Evolutionary conservation across 2,888 invertebrate species (phyloP).

Genomic region (Timema podura): DNA sequence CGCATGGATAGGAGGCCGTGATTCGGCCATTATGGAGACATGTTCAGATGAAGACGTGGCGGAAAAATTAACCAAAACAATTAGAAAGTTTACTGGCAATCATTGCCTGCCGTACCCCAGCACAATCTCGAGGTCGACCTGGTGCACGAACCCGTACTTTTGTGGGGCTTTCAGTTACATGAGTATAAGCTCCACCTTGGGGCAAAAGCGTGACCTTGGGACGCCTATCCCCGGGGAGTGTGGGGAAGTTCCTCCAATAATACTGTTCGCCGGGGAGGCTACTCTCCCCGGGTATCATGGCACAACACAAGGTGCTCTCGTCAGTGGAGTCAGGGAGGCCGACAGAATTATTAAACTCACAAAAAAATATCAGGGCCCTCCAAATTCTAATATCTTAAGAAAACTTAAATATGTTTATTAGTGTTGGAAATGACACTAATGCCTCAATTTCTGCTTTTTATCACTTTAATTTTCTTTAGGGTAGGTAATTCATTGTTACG

Average conservation of each 20-base stretch:
- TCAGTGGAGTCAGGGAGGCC: conserved; percentile 78
- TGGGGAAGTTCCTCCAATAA: conserved; percentile 58
- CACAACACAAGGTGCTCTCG: conserved; percentile 73
- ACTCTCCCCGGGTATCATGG: conserved; percentile 72
- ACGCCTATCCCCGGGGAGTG: conserved; percentile 43
- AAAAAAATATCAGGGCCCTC: neutral
- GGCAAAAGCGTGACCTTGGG: conserved; percentile 66
- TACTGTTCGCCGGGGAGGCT: conserved; percentile 82
- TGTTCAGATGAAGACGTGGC: conserved; percentile 65
- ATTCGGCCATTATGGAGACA: conserved; percentile 65
- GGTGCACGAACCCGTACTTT: conserved; percentile 70
- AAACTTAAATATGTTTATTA: too few species aligned
- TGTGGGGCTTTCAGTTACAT: conserved; percentile 72
- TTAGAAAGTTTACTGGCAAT: conserved; percentile 68
- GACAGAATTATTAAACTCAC: conserved; percentile 63
- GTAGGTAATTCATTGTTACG: too few species aligned
- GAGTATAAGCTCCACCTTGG: conserved; percentile 61
- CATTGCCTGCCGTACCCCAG: conserved; percentile 66
- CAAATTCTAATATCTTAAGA: neutral
- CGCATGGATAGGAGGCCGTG: conserved; percentile 67
- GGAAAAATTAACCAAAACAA: conserved; percentile 58
- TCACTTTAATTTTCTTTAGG: too few species aligned
- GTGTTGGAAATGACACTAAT: too few species aligned
- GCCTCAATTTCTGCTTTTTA: too few species aligned
- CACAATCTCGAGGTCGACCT: conserved; percentile 64